Base-by-base conservation (phyloP, 2,888 invertebrate genomes). In the Suillia variegata region DNA sequence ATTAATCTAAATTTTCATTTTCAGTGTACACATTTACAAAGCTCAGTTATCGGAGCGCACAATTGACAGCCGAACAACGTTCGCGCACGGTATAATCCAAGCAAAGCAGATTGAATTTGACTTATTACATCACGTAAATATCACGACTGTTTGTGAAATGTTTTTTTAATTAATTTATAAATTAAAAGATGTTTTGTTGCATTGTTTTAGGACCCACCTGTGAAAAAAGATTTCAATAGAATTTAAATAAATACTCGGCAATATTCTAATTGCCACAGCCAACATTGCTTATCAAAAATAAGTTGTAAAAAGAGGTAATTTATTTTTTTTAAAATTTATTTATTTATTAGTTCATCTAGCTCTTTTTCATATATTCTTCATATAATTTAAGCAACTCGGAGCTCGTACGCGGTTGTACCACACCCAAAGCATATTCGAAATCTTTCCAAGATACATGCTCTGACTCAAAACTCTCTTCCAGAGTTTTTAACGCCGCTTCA, bases 401-500 rank as follows among this genome's bases (percentile, higher is more conserved):
- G 1, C 91, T 89, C 2, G 93, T 96, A 71, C 94, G 85, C 0
- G 96, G 94, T 42, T 85, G 86, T 1, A 95, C 88, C 56, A 87
- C 83, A 50, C 84, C 81, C 2, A 96, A 81, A 0, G 94, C 93
- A 67, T 84, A 80, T 59, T 86, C 84, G 80, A 97, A 96, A 83
- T 96, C 91, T 38, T 83, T 80, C 83, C 85, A 85, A 2, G 83
- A 82, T 0, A 97, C 88, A 58, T 78, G 75, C 12, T 82, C 70
- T 24, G 89, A 87, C 6, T 89, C 83, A 1, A 94, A 83, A 77
- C 89, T 86, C 68, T 90, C 90, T 75, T 94, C 91, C 50, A 97
- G 81, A 1, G 96, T 93, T 74, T 86, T 87, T 77, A 96, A 84
- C 0, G 93, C 97, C 6, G 98, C 97, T 82, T 96, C 96, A 63